These are phyloP conservation scores for Cossypha dichroa DNA, from an alignment of 2,797 vertebrate genomes.

Conservation along the genomic window DNA sequence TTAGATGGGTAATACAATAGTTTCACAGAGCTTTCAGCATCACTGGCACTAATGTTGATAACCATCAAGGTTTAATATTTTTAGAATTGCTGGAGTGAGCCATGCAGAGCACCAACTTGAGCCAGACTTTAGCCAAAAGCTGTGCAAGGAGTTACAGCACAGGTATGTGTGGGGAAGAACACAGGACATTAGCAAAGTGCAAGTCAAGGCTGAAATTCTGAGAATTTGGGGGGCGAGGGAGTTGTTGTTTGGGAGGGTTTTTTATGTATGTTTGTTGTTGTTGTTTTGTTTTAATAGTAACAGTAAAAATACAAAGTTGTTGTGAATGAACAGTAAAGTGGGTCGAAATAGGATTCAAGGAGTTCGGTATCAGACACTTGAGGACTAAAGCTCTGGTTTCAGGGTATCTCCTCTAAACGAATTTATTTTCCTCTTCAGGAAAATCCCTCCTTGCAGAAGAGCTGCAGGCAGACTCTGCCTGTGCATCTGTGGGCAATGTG, in stretches of 20 bases:
- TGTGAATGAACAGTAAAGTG: background rate
- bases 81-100: background rate
- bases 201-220: background rate
- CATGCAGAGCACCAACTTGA: accelerated
- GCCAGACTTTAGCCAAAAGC: background rate
- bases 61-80: background rate
- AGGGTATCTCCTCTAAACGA: background rate
- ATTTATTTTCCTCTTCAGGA: background rate
- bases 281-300: background rate
- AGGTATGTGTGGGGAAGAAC: background rate
- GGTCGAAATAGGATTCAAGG: background rate
- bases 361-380: accelerated
- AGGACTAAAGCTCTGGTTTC: background rate
- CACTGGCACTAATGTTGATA: background rate
- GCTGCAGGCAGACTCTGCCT: background rate
- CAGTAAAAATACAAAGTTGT: background rate
- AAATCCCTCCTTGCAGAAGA: background rate
- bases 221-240: background rate
- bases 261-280: no score
- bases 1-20: background rate
- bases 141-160: accelerated
- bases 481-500: background rate
- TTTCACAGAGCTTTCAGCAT: background rate
- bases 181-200: accelerated
- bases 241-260: no score